A percentile compares a stretch with the other conserved stretches of the same genome.
Conservation (phyloP, 2,888 invertebrate genomes). For the Apotomis turbidana region DNA sequence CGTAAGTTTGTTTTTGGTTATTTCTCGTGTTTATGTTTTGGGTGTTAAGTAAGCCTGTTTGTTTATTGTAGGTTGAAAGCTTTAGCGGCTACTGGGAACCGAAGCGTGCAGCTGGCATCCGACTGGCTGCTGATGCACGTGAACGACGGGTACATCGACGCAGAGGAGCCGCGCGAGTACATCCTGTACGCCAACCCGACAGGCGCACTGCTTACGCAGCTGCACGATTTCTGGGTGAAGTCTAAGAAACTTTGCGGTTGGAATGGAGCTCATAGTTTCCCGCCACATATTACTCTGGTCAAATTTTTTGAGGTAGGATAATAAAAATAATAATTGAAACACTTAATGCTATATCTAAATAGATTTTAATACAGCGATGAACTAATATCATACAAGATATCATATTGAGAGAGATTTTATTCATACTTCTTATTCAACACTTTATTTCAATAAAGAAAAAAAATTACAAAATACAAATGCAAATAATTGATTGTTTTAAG, state of each 20-base stretch:
- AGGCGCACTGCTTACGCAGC: conserved; percentile 88
- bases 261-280: conserved; percentile 96
- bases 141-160: conserved; percentile 91
- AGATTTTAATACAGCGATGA: too few relatives aligned
- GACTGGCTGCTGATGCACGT: conserved; percentile 96
- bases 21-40: not conserved
- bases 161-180: conserved; percentile 91
- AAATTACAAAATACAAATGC: too few relatives aligned
- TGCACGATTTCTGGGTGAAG: conserved; percentile 91
- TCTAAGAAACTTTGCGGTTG: conserved; percentile 90
- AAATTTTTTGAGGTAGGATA: conserved; percentile 91
- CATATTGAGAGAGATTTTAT: too few relatives aligned
- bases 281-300: conserved; percentile 95
- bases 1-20: conserved; percentile 85
- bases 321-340: conserved; percentile 40
- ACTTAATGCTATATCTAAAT: conserved; percentile 42
- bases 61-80: conserved; percentile 89
- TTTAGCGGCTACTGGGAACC: conserved; percentile 94
- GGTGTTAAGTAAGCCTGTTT: conserved; percentile 6
- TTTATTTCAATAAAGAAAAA: too few relatives aligned
- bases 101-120: conserved; percentile 93
- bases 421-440: too few relatives aligned
- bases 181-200: conserved; percentile 94
- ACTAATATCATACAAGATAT: too few relatives aligned
- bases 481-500: too few relatives aligned